Conservation (phyloP, 2,888 invertebrate species). For the Laothoe populi region DNA sequence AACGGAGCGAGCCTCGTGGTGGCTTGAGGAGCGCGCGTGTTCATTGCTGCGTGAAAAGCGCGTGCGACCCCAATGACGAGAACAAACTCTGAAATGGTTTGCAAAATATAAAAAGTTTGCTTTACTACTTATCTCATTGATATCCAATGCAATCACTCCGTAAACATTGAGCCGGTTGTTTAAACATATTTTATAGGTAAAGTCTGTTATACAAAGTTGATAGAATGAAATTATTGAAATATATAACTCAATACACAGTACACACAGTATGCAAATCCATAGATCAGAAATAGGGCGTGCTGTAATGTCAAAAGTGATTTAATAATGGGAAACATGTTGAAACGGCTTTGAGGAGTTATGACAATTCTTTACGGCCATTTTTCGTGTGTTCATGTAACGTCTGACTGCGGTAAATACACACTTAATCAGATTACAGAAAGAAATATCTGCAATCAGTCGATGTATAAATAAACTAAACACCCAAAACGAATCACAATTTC, state of each 20-base stretch:
- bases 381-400: too few relatives aligned
- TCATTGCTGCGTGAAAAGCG: slow-evolving; percentile 60
- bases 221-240: neutral
- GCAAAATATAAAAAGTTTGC: slow-evolving; percentile 1
- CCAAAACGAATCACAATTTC: slow-evolving; percentile 2
- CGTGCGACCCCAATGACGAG: slow-evolving; percentile 37
- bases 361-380: too few relatives aligned
- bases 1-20: slow-evolving; percentile 50
- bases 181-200: slow-evolving; percentile 7
- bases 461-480: neutral
- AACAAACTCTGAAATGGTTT: slow-evolving; percentile 43
- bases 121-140: slow-evolving; percentile 26
- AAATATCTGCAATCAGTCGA: neutral
- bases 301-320: too few relatives aligned
- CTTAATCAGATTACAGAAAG: too few relatives aligned
- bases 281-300: too few relatives aligned
- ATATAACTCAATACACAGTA: neutral
- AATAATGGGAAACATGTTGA: too few relatives aligned
- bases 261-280: neutral
- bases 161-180: slow-evolving; percentile 52
- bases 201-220: neutral
- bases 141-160: slow-evolving; percentile 54
- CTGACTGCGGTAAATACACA: too few relatives aligned
- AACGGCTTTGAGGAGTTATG: too few relatives aligned
- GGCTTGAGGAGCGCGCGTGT: slow-evolving; percentile 47